A percentile compares a stretch with the other conserved stretches of the same genome.
phyloP scores from a whole-genome alignment of 2,888 invertebrate genomes.

The Pardosa pseudoannulata region DNA sequence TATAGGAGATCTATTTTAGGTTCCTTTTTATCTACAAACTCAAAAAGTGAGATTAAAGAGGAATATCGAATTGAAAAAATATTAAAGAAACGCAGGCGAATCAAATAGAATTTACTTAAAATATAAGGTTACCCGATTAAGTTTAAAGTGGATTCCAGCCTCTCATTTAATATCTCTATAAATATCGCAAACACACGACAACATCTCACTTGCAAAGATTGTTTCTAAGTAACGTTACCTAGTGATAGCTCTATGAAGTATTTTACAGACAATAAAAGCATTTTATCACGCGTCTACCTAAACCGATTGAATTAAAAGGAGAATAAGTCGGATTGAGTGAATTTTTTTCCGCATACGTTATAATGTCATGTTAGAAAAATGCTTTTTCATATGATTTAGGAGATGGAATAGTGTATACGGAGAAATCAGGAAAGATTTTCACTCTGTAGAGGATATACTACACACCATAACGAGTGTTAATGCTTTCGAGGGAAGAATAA shows the following conservation, averaged over 20 bases:
- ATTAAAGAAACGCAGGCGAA: neutral
- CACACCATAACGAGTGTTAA: neutral
- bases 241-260: constrained; percentile 1
- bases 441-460: neutral
- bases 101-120: constrained; percentile 24
- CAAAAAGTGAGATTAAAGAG: constrained; percentile 28
- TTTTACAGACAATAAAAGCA: constrained; percentile 74
- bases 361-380: constrained; percentile 20
- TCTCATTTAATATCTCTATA: constrained; percentile 20
- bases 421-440: neutral
- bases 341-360: constrained; percentile 68
- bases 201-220: constrained; percentile 1
- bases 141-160: constrained; percentile 26
- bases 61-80: constrained; percentile 36
- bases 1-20: constrained; percentile 13
- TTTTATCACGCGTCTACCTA: constrained; percentile 74
- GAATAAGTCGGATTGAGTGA: constrained; percentile 74
- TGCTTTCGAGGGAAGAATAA: neutral
- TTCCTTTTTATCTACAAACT: constrained; percentile 28
- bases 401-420: neutral
- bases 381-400: constrained; percentile 8
- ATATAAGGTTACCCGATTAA: constrained; percentile 3
- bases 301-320: constrained; percentile 73
- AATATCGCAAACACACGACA: constrained; percentile 74
- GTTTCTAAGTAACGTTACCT: constrained; percentile 28